Base-by-base conservation (phyloP, 2,797 vertebrate species). In the Fistularia commersonii region DNA sequence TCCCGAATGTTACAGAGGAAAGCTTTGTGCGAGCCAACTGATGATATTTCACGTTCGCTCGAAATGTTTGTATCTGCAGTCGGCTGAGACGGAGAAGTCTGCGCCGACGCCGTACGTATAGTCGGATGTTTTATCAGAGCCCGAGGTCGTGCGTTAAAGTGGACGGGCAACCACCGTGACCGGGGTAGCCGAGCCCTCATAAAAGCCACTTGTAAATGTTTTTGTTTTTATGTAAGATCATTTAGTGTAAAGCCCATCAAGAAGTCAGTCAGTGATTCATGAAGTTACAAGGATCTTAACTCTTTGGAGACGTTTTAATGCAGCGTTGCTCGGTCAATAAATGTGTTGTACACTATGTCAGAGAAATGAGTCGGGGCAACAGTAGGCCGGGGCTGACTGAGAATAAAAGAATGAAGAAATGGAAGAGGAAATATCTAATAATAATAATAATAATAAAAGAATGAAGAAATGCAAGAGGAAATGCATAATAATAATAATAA, bases 61-160 rank as follows among this genome's bases (percentile, higher is more conserved):
- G 55, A 55, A 68, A 38, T 59, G 57, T 42, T 32, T 50, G 48
- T 71, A 64, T 64, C 48, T 47, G 72, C 57, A 52, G 35, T 58
- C 65, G 54, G 65, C 53, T 48, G 6, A 52, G 58, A 69, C 57
- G 34, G 48, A 59, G 64, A 52, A 37, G 13, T 41, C 48, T 40
- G 53, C 40, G 42, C 50, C 48, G 45, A n/a, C 14, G 7, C 36
- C 60, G 38, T 47, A 43, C 49, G 47, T 57, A 47, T 13, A 53
- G 63, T 61, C 45, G 55, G 48, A 65, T 42, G 43, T 32, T 59
- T 60, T 23, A 23, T 23, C 23, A 23, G 23, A 23, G 23, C 23
- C 4, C 60, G 65, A 47, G 48, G 68, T 71, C 45, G 36, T 48
- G 42, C 12, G 10, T 66, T 31, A 44, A 68, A 58, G 39, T 37